Evolutionary conservation across 2,797 vertebrate species (phyloP), one percentile per base, ranked within the genome.

Genomic region (Amphiprion clarkii): DNA sequence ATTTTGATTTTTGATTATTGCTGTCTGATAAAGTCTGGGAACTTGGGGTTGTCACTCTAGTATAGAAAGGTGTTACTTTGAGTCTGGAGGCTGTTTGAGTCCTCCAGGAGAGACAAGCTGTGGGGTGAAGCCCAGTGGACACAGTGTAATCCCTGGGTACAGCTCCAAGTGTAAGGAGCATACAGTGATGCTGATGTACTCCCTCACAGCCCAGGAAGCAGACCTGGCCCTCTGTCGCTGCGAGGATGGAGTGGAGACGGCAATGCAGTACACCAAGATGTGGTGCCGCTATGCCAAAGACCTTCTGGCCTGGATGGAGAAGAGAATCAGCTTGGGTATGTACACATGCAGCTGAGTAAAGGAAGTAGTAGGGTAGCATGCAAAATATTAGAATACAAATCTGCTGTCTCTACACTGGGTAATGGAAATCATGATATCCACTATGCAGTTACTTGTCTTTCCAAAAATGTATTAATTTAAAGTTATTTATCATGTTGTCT

Each of bases 221-320:
- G 97, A 99, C 70, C 90, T 95, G 83, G 91, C 93, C 75, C 94
- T 99, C 71, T 93, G 95, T 64, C 95, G 93, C 70, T 94, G 94
- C 1, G 96, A 96, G 52, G 95, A 95, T 0, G 98, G 98, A 10
- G 96, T 99, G 59, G 97, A 98, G 13, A 93, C 94, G 0, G 97
- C 96, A 2, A 88, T 99, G 40, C 96, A 95, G 7, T 98, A 99
- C 0, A 92, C 97, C 88, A 99, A 99, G 83, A 92, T 91, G 88
- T 98, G 97, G 97, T 97, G 96, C 81, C 97, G 96, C 87, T 99
- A 98, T 0, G 94, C 96, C 81, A 99, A 98, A 79, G 98, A 99
- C 71, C 93, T 99, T 1, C 93, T 99, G 78, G 87, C 79, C 63
- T 99, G 97, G 96, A 96, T 97, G 11, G 98, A 99, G 73, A 99